Evolutionary conservation across 2,113 vertebrate genomes (phyloP).

Genomic region (Erythrocercus mccallii): DNA sequence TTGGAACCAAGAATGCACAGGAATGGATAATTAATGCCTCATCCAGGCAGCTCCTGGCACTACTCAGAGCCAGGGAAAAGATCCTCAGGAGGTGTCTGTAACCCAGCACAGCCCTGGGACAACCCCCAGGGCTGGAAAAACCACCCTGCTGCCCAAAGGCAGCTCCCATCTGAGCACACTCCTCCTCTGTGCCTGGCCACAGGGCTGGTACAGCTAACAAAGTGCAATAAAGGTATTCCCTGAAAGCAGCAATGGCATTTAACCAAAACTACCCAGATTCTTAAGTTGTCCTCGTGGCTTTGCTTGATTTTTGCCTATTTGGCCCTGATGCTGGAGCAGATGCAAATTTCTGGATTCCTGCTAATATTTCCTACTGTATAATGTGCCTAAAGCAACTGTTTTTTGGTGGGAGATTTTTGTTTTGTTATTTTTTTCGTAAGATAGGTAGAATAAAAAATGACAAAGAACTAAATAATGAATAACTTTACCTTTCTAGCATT

Average conservation of each 20-base stretch:
- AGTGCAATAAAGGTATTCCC: not conserved
- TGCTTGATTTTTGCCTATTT: not conserved
- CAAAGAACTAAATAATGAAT: not conserved
- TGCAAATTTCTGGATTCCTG: not conserved
- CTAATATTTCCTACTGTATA: not conserved
- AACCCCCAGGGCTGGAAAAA: not conserved
- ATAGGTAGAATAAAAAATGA: not conserved
- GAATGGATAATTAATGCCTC: not conserved
- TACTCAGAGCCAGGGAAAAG: not conserved
- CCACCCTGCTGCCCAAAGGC: not conserved
- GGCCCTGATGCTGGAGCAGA: not conserved
- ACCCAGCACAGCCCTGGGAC: not conserved
- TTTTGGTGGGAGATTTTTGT: not conserved
- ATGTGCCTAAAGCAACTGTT: not conserved
- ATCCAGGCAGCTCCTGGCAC: not conserved
- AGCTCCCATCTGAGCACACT: not conserved
- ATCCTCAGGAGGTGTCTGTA: not conserved
- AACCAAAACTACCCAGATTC: not conserved
- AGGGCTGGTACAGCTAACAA: accelerated
- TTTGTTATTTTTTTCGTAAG: not conserved
- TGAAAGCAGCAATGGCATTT: not conserved
- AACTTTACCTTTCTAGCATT: not conserved
- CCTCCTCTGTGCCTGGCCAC: not conserved
- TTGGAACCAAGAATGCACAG: not conserved
- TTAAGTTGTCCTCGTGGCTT: not conserved